Evolutionary conservation across 2,888 invertebrate genomes (phyloP).

Genomic region (Xiphydria camelus): DNA sequence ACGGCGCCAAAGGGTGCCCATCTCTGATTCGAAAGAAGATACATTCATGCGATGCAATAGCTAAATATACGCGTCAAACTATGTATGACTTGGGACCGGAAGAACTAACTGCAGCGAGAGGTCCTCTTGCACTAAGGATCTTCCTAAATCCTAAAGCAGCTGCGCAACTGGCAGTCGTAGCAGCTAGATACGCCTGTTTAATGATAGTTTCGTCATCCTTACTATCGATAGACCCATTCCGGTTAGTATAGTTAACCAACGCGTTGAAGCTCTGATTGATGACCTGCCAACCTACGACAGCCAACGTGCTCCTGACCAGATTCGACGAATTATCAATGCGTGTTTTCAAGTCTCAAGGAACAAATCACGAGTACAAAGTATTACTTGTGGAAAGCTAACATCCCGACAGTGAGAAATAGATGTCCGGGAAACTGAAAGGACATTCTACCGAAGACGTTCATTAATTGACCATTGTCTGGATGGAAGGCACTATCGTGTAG

Average conservation of each 20-base stretch:
- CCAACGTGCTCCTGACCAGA: slow-evolving; percentile 24
- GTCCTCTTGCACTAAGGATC: slow-evolving; percentile 20
- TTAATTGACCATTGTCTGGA: slow-evolving; percentile 30
- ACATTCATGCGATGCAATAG: too few relatives aligned
- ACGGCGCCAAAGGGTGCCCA: slow-evolving; percentile 32
- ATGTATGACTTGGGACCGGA: background rate
- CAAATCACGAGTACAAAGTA: background rate
- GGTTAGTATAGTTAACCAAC: slow-evolving; percentile 32
- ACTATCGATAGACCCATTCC: slow-evolving; percentile 20
- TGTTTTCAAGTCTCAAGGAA: background rate
- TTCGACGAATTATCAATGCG: background rate
- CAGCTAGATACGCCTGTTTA: slow-evolving; percentile 25
- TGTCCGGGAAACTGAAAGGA: slow-evolving; percentile 29
- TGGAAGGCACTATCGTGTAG: slow-evolving; percentile 35
- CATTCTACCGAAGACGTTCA: slow-evolving; percentile 31
- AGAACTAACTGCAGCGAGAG: slow-evolving; percentile 22
- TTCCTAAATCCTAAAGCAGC: slow-evolving; percentile 24
- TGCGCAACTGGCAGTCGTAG: slow-evolving; percentile 26
- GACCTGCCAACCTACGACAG: slow-evolving; percentile 23
- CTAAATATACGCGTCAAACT: background rate
- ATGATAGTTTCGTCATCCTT: slow-evolving; percentile 7
- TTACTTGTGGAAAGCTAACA: slow-evolving; percentile 36
- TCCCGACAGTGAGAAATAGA: slow-evolving; percentile 25
- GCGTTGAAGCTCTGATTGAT: slow-evolving; percentile 32
- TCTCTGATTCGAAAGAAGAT: slow-evolving; percentile 18